A percentile compares a stretch with the other conserved stretches of the same genome.
Conservation (phyloP, 2,888 invertebrate genomes). For the Cephus runcator region DNA sequence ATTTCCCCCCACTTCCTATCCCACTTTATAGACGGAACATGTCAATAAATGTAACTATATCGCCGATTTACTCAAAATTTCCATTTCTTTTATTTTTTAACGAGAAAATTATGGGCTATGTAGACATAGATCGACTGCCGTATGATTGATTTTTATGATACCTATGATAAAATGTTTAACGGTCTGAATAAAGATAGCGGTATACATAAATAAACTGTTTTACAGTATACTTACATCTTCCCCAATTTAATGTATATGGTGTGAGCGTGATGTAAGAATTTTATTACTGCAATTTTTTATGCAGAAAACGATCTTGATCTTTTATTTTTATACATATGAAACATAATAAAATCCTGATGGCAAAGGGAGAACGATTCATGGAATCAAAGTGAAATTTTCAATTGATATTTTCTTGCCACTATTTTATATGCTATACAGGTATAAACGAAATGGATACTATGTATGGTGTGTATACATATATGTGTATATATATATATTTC, state of each 20-base stretch:
- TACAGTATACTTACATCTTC: neutral
- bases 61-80: neutral
- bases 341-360: neutral
- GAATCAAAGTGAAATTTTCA: neutral
- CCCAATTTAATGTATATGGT: neutral
- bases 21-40: neutral
- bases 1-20: neutral
- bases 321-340: neutral
- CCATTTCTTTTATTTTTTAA: neutral
- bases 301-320: neutral
- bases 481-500: neutral
- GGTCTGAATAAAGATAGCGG: constrained; percentile 1
- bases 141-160: constrained; percentile 6
- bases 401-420: no score
- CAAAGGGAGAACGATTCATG: neutral
- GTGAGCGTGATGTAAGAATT: neutral
- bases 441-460: no score
- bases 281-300: neutral
- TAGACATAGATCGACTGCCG: neutral
- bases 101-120: neutral
- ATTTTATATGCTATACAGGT: no score
- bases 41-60: neutral
- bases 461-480: no score
- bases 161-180: constrained; percentile 1
- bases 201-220: neutral